Conservation (phyloP, 1,140 invertebrate species). For the Bombus affinis region DNA sequence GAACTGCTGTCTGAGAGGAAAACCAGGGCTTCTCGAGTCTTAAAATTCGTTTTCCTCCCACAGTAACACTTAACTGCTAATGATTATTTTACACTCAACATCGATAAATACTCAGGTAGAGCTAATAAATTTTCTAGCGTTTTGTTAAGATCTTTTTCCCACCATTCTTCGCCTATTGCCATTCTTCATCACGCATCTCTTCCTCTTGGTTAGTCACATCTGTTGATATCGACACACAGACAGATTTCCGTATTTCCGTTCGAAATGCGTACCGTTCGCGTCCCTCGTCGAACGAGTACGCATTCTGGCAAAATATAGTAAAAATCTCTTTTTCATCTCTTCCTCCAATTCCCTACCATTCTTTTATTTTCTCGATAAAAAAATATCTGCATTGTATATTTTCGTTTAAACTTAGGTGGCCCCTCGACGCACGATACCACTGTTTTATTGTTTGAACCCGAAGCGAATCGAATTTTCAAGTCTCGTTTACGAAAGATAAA, state of each 20-base stretch:
- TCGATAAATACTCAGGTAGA: slow-evolving; percentile 73
- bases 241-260: not conserved
- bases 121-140: slow-evolving; percentile 64
- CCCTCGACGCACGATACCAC: slow-evolving; percentile 55
- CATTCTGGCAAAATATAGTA: slow-evolving; percentile 36
- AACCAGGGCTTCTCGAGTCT: not conserved
- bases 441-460: slow-evolving; percentile 13
- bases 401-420: slow-evolving; percentile 56
- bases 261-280: not conserved
- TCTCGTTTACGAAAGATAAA: slow-evolving; percentile 10
- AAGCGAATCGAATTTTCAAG: slow-evolving; percentile 24
- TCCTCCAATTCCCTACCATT: not conserved
- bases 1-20: slow-evolving; percentile 15
- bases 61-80: slow-evolving; percentile 71
- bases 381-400: slow-evolving; percentile 68
- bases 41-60: slow-evolving; percentile 21
- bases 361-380: slow-evolving; percentile 61
- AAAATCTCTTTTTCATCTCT: not conserved
- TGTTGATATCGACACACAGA: not conserved
- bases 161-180: not conserved
- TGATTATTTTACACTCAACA: slow-evolving; percentile 77
- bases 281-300: not conserved
- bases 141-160: slow-evolving; percentile 11
- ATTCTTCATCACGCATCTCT: not conserved
- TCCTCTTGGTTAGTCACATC: not conserved